phyloP scores from a whole-genome alignment of 2,888 invertebrate species.

The Nebria salina region DNA sequence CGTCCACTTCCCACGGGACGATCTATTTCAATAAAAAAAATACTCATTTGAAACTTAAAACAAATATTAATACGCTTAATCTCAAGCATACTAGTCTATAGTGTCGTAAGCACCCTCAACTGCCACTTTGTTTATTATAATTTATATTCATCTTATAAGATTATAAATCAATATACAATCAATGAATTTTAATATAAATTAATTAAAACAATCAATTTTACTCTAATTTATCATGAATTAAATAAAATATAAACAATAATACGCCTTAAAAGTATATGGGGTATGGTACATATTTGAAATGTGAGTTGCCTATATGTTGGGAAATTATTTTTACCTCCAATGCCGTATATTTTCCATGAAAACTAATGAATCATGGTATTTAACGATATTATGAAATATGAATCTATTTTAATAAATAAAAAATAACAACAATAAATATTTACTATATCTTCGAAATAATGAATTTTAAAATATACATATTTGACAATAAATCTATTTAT shows the following conservation, averaged over 20 bases:
- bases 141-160: too few species aligned
- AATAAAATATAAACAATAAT: too few species aligned
- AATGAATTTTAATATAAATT: background rate
- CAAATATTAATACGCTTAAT: too few species aligned
- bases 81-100: too few species aligned
- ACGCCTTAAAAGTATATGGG: too few species aligned
- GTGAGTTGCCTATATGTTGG: too few species aligned
- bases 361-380: background rate
- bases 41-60: background rate
- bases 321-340: constrained; percentile 4
- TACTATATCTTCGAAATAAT: background rate
- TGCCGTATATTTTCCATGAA: background rate
- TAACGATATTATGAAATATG: background rate
- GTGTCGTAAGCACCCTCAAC: too few species aligned
- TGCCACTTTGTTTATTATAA: too few species aligned
- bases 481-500: background rate
- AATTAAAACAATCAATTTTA: background rate
- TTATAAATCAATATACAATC: background rate
- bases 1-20: constrained; percentile 49
- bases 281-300: too few species aligned
- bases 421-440: background rate
- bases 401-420: background rate
- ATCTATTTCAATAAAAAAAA: constrained; percentile 49
- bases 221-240: too few species aligned
- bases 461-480: background rate